Evolutionary conservation across 2,888 invertebrate genomes (phyloP).

Genomic region (Microctonus brassicae): DNA sequence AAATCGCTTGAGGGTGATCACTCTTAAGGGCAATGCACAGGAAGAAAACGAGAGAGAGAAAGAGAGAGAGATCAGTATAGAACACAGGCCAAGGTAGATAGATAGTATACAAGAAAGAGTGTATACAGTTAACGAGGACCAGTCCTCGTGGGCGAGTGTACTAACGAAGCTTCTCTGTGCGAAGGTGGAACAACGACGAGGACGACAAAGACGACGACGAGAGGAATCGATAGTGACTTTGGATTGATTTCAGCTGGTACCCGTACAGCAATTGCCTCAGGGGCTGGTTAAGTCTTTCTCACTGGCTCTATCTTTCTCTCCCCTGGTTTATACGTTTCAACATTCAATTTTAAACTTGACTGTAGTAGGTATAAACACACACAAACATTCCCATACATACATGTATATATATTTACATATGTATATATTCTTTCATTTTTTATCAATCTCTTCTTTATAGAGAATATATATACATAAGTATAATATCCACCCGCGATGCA

Average conservation of each 20-base stretch:
- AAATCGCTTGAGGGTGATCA: constrained; percentile 26
- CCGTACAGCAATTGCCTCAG: constrained; percentile 25
- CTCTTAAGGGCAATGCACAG: constrained; percentile 17
- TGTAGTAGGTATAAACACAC: constrained; percentile 31
- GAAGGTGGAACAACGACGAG: constrained; percentile 38
- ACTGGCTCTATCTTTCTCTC: constrained; percentile 10
- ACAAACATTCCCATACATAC: not conserved
- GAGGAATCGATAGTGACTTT: constrained; percentile 48
- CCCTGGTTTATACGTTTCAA: constrained; percentile 7
- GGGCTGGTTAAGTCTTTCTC: constrained; percentile 18
- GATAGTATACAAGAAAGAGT: constrained; percentile 23
- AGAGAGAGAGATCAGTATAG: constrained; percentile 12
- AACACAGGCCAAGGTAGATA: constrained; percentile 2
- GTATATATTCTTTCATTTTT: not conserved
- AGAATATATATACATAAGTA: not conserved
- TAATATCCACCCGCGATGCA: constrained; percentile 20
- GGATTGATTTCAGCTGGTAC: constrained; percentile 47
- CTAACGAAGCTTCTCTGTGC: constrained; percentile 42
- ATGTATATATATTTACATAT: not conserved
- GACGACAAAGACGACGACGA: no score
- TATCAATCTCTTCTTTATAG: not conserved
- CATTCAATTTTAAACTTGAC: constrained; percentile 24
- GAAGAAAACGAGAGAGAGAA: constrained; percentile 17
- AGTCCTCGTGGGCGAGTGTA: constrained; percentile 45
- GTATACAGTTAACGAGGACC: constrained; percentile 49